phyloP scores from a whole-genome alignment of 2,888 invertebrate genomes.

The Urechis unicinctus region DNA sequence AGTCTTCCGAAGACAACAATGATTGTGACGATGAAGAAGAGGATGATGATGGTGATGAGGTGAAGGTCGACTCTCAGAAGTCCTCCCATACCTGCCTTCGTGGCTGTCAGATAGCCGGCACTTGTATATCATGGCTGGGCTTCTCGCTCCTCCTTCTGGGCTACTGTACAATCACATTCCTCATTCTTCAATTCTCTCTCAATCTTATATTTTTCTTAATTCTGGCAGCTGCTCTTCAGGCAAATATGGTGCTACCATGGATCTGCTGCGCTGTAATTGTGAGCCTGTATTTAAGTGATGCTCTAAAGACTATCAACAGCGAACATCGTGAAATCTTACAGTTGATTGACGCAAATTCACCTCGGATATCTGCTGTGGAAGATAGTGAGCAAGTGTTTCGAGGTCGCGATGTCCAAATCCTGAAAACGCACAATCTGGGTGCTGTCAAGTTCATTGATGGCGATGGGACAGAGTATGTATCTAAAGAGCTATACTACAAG shows the following conservation, averaged over 20 bases:
- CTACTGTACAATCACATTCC: slow-evolving; percentile 19
- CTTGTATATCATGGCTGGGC: slow-evolving; percentile 18
- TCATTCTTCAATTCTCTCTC: slow-evolving; percentile 18
- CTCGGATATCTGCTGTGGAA: slow-evolving; percentile 23
- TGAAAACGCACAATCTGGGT: slow-evolving; percentile 25
- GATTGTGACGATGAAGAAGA: not conserved
- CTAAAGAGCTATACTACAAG: slow-evolving; percentile 26
- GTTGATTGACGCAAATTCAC: slow-evolving; percentile 27
- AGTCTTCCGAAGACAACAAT: not conserved
- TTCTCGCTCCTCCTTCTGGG: slow-evolving; percentile 20
- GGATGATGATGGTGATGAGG: not conserved
- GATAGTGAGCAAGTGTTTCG: slow-evolving; percentile 18
- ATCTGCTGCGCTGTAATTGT: slow-evolving; percentile 12
- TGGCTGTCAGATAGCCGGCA: slow-evolving; percentile 9
- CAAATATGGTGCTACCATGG: slow-evolving; percentile 21
- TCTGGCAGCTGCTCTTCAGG: slow-evolving; percentile 17
- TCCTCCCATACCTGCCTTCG: slow-evolving; percentile 1
- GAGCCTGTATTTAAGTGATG: slow-evolving; percentile 20
- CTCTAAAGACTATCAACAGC: slow-evolving; percentile 17
- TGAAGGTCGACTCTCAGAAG: slow-evolving; percentile 10
- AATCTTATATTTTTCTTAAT: slow-evolving; percentile 21
- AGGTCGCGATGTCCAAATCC: slow-evolving; percentile 18
- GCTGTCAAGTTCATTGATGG: slow-evolving; percentile 28
- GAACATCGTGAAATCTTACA: slow-evolving; percentile 19
- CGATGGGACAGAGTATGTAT: slow-evolving; percentile 25